Evolutionary conservation across 92 coral and sea anemone genomes (phyloP), one percentile per base, ranked within the genome.

Genomic region (Hydrozoanthus gracilis): DNA sequence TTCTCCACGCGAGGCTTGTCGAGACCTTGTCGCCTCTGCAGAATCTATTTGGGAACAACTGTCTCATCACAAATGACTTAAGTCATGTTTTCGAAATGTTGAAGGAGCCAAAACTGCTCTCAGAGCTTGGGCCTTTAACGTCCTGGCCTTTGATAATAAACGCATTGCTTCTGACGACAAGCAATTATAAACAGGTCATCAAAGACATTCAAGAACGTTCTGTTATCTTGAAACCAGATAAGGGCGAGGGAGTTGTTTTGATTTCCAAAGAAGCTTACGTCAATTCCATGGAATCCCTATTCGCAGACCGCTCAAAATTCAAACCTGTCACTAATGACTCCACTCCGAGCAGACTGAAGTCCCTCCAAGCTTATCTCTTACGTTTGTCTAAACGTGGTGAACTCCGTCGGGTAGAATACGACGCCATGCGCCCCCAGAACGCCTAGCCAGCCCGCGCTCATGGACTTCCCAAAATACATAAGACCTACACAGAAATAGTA

Each of bases 381-480:
- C 51, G 55, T 49, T 18, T 73, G 16, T 18, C 15, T 56, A 73
- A 83, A 46, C 91, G 91, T 46, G 89, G 82, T 11, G 89, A 88
- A 70, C 70, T 88, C 60, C 16, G 51, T 35, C 83, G 84, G 6
- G 66, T 39, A 15, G 54, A 56, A 11, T 71, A 61, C 14, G 58
- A 82, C 14, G 51, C 12, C 15, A 82, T 71, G 46, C 8, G 83
- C 56, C 89, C 91, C 16, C 51, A 70, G 49, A 50, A 73, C 35
- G 90, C 83, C 13, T 47, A 76, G 17, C 20, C 56, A 48, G 93
- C 80, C 0, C 65, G 86, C 17, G 88, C 88, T 8, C 93, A 88
- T 56, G 88, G 91, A 39, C 83, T 90, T 17, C 93, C 93, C 7
- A 87, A 88, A 84, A 90, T 76, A 68, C 93, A 90, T 64, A 74